phyloP scores from a whole-genome alignment of 2,888 invertebrate species.

The Sphecodes monilicornis region DNA sequence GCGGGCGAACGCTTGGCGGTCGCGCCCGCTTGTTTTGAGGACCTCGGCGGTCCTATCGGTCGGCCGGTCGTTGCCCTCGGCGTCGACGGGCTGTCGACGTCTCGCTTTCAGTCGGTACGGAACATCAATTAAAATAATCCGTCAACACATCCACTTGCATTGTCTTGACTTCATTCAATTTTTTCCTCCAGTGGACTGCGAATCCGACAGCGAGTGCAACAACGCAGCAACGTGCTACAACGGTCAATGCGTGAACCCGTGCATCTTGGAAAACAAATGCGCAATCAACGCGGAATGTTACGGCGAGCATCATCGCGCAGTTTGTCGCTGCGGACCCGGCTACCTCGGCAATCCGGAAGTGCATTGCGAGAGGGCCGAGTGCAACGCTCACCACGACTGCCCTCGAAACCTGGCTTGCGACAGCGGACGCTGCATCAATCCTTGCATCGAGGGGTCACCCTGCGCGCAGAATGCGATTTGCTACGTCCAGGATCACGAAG shows the following conservation, averaged over 20 bases:
- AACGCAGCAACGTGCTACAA: slow-evolving; percentile 93
- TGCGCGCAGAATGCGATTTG: slow-evolving; percentile 95
- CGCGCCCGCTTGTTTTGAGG: too few species aligned
- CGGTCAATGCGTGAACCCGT: slow-evolving; percentile 93
- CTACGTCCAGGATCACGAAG: slow-evolving; percentile 91
- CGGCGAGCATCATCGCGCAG: slow-evolving; percentile 91
- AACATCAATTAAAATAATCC: background rate
- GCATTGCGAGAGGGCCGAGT: slow-evolving; percentile 91
- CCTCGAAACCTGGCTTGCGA: slow-evolving; percentile 91
- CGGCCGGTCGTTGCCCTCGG: too few species aligned
- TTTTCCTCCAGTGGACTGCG: slow-evolving; percentile 90
- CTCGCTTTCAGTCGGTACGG: too few species aligned
- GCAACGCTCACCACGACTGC: slow-evolving; percentile 92
- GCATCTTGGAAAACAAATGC: slow-evolving; percentile 92
- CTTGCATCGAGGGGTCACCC: slow-evolving; percentile 89
- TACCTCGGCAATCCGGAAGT: slow-evolving; percentile 92
- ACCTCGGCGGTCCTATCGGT: too few species aligned
- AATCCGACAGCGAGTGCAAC: slow-evolving; percentile 93
- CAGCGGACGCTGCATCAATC: slow-evolving; percentile 91
- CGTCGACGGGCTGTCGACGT: too few species aligned
- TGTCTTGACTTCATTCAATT: background rate
- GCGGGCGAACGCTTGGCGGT: too few species aligned
- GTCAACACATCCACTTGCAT: background rate
- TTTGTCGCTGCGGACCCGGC: slow-evolving; percentile 92
- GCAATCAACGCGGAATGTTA: slow-evolving; percentile 94